These are phyloP conservation scores for Cheilosia scutellata DNA, from an alignment of 2,888 invertebrate species.

Conservation along the genomic window DNA sequence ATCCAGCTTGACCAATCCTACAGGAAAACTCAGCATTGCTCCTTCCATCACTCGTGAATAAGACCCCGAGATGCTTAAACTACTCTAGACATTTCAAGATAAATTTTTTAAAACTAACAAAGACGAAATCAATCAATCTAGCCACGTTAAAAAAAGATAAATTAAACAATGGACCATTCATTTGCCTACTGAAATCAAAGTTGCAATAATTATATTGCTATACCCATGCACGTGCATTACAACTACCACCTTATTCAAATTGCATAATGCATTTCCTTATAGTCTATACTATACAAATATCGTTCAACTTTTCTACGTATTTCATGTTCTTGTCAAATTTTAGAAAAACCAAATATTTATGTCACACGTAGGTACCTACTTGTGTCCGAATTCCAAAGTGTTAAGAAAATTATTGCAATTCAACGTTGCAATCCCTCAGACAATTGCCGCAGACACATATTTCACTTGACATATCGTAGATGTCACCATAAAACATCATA, in stretches of 20 bases:
- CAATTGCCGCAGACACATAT: conserved; percentile 74
- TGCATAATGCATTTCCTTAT: neutral
- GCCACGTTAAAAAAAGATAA: too few relatives aligned
- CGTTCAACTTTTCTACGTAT: conserved; percentile 20
- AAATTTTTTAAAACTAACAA: too few relatives aligned
- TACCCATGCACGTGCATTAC: too few relatives aligned
- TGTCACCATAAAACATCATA: conserved; percentile 75
- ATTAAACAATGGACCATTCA: too few relatives aligned
- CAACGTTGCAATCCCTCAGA: conserved; percentile 69
- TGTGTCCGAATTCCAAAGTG: conserved; percentile 54
- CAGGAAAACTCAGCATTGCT: too few relatives aligned
- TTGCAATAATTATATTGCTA: too few relatives aligned
- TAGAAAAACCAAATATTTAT: conserved; percentile 59
- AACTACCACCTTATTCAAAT: neutral
- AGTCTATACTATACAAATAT: conserved; percentile 9
- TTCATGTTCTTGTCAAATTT: conserved; percentile 65
- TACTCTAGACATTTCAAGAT: too few relatives aligned
- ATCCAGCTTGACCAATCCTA: too few relatives aligned
- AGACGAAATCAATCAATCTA: too few relatives aligned
- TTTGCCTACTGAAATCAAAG: too few relatives aligned
- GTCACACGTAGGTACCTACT: conserved; percentile 35
- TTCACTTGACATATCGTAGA: conserved; percentile 75
- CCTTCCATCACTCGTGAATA: too few relatives aligned
- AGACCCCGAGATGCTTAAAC: too few relatives aligned
- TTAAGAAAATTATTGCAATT: conserved; percentile 51